A percentile compares a stretch with the other conserved stretches of the same genome.
These are phyloP conservation scores for Paraescarpia echinospica DNA, from an alignment of 1,140 invertebrate genomes.

Conservation along the genomic window DNA sequence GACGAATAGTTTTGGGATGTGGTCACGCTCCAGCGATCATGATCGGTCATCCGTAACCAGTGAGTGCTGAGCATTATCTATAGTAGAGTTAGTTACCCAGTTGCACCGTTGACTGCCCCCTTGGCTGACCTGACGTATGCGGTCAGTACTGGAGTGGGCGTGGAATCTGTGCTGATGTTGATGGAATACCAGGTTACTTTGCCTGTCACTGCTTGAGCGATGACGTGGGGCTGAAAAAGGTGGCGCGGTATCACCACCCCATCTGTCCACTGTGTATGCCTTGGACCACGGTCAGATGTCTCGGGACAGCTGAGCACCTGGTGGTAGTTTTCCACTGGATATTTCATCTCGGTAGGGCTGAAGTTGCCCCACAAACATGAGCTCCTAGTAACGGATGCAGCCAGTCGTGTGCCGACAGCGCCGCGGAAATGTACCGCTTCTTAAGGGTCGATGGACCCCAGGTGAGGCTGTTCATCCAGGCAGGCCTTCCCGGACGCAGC, in stretches of 20 bases:
- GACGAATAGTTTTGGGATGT: not conserved
- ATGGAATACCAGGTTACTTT: not conserved
- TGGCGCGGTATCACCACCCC: not conserved
- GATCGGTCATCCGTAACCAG: not conserved
- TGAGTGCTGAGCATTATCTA: not conserved
- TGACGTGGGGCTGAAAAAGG: not conserved
- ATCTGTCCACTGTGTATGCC: not conserved
- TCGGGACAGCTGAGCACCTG: not conserved
- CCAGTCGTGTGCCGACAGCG: not conserved
- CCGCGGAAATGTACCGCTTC: not conserved
- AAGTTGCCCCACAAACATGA: not conserved
- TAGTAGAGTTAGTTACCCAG: not conserved
- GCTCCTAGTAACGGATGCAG: not conserved
- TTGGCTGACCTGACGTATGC: not conserved
- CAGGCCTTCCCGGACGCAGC: not conserved
- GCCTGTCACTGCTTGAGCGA: not conserved
- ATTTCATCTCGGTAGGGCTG: not conserved
- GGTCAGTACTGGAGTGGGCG: not conserved
- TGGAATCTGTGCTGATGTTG: not conserved
- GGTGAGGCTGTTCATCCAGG: not conserved
- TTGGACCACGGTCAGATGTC: not conserved
- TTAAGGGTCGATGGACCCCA: conserved; percentile 3
- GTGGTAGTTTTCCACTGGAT: not conserved
- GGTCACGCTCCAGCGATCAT: not conserved
- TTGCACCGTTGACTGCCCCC: not conserved